Evolutionary conservation across 2,113 vertebrate genomes (phyloP), one percentile per base, ranked within the genome.

Genomic region (Riparia riparia): DNA sequence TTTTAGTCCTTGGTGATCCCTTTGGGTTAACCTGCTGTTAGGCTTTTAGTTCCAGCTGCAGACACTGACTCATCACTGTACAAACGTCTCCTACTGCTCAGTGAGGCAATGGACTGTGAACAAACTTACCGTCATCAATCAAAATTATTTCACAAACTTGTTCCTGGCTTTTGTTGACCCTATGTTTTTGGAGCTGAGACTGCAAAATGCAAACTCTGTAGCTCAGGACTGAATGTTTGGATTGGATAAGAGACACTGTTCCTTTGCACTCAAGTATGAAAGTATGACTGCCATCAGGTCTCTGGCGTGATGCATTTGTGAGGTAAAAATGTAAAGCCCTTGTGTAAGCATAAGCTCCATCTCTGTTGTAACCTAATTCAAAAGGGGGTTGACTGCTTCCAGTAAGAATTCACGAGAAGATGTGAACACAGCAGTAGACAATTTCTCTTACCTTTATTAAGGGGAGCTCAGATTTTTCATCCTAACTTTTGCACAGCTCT

Each of bases 101-200:
- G 21, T 73, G 85, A 95, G 31, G 82, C 66, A 92, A 91, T 17
- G 54, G 49, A 25, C 84, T 86, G 42, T 5, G 49, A 95, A 73
- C 34, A 80, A 92, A 65, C 56, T 82, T 61, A 66, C 18, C 1
- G 2, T 92, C 87, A 90, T 86, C 82, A 66, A 66, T 88, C 74
- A 83, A 66, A 86, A 56, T 54, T 31, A 83, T 95, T 96, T 87
- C 93, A 90, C 79, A 82, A 80, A 37, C 60, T 88, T 90, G 39
- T 82, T 94, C 78, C 70, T 86, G 42, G 41, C 68, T 88, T 80
- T 50, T 69, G 34, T 71, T 88, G 66, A 88, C 74, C 71, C 29
- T 70, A 0, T 3, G 2, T 70, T 82, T 91, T 90, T 63, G 80
- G 79, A 90, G 15, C 5, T 69, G 45, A 94, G 42, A 90, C 76